Conservation (phyloP, 2,797 vertebrate species). For the Phataginus tetradactyla region DNA sequence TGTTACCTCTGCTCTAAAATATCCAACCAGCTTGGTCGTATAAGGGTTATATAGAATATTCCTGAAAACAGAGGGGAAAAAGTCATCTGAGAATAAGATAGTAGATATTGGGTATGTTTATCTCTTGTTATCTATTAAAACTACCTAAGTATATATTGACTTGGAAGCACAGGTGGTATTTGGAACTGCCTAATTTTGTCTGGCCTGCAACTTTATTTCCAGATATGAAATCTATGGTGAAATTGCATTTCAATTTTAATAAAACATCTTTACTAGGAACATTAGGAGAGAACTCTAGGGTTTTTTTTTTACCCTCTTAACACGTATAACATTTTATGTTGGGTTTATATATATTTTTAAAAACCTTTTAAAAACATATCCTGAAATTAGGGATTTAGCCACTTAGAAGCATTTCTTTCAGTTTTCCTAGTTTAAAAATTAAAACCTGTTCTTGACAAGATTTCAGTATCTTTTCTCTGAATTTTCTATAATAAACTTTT, state of each 20-base stretch:
- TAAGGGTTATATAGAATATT: not conserved
- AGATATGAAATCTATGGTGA: conserved; percentile 36
- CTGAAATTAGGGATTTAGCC: not conserved
- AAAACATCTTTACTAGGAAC: conserved; percentile 39
- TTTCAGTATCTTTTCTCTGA: conserved; percentile 16
- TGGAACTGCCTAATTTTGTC: not conserved
- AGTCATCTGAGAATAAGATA: not conserved
- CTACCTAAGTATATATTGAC: not conserved
- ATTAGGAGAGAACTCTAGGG: not conserved
- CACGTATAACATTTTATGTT: conserved; percentile 9
- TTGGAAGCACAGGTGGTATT: conserved; percentile 18
- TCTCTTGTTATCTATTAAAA: not conserved
- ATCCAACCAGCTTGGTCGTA: not conserved
- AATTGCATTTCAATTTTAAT: conserved; percentile 41
- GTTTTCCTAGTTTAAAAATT: not conserved
- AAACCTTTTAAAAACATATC: not conserved
- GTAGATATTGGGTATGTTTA: not conserved
- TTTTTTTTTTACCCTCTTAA: conserved; percentile 13
- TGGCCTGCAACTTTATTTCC: not conserved
- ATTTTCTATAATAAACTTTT: conserved; percentile 35
- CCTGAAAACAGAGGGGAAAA: not conserved
- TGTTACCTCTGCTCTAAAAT: not conserved
- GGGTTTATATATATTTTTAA: not conserved
- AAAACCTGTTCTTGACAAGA: not conserved
- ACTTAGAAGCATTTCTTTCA: not conserved